Percentiles rank a stretch among this genome's conserved stretches.
These are phyloP conservation scores for Pangasius sanitwongsei DNA, from an alignment of 2,797 vertebrate genomes.

Conservation along the genomic window DNA sequence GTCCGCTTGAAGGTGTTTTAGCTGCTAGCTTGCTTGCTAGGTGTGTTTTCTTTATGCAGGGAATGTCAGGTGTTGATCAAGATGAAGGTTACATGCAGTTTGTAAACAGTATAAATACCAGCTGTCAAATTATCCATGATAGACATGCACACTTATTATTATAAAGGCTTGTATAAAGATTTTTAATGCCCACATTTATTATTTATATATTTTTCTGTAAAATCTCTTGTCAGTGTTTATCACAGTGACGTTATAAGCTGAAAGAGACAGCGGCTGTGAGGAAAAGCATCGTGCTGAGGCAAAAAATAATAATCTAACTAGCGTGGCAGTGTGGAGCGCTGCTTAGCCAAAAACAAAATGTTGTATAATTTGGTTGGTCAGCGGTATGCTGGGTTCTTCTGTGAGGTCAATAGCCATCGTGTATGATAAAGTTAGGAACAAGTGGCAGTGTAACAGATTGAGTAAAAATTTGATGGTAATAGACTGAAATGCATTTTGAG, in stretches of 20 bases:
- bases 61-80: background rate
- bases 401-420: background rate
- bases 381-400: background rate
- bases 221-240: background rate
- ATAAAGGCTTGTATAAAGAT: background rate
- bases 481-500: background rate
- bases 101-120: slow-evolving; percentile 3
- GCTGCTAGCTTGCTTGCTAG: background rate
- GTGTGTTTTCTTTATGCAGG: background rate
- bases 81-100: background rate
- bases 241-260: background rate
- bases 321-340: background rate
- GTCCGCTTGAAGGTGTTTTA: background rate
- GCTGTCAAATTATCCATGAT: background rate
- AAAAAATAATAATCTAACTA: background rate
- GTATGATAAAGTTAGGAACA: background rate
- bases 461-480: background rate
- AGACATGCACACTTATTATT: background rate
- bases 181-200: background rate
- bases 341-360: background rate
- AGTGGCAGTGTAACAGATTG: background rate
- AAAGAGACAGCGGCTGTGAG: background rate
- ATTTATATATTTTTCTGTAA: background rate
- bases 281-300: background rate
- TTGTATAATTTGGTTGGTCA: background rate